phyloP scores from a whole-genome alignment of 92 coral and sea anemone genomes.

The Isaurus tuberculatus region DNA sequence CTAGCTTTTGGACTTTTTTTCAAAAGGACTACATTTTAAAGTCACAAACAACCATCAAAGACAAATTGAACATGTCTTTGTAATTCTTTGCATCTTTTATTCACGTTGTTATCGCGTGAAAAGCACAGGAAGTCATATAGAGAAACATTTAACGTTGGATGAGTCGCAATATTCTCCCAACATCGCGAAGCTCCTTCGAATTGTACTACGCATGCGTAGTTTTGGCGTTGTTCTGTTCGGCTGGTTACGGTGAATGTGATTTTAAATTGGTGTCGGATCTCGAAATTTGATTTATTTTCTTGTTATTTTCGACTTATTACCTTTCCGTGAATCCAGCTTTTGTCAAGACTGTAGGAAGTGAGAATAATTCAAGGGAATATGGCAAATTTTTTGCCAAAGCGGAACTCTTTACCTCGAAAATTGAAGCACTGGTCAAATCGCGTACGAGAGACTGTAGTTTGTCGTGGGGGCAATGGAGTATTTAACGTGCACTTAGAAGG shows the following conservation, averaged over 20 bases:
- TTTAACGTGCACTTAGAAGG: slow-evolving; percentile 94
- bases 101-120: not conserved
- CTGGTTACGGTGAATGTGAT: slow-evolving; percentile 38
- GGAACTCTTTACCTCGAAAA: slow-evolving; percentile 87
- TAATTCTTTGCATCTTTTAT: not conserved
- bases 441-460: slow-evolving; percentile 79
- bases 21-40: not conserved
- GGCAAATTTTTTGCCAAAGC: slow-evolving; percentile 68
- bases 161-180: slow-evolving; percentile 30
- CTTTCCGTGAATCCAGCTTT: slow-evolving; percentile 7
- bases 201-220: slow-evolving; percentile 45
- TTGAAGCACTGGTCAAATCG: slow-evolving; percentile 95
- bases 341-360: slow-evolving; percentile 27
- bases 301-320: slow-evolving; percentile 29
- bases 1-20: not conserved
- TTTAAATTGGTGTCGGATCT: slow-evolving; percentile 33
- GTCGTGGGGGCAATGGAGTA: slow-evolving; percentile 76
- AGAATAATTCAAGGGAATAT: slow-evolving; percentile 51
- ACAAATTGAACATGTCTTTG: not conserved
- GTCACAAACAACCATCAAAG: not conserved
- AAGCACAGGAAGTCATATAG: not conserved
- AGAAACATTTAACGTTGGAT: not conserved
- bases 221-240: slow-evolving; percentile 40
- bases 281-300: slow-evolving; percentile 36
- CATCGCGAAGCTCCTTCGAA: slow-evolving; percentile 2